phyloP scores from a whole-genome alignment of 2,113 vertebrate species.

The Actenoides hombroni region DNA sequence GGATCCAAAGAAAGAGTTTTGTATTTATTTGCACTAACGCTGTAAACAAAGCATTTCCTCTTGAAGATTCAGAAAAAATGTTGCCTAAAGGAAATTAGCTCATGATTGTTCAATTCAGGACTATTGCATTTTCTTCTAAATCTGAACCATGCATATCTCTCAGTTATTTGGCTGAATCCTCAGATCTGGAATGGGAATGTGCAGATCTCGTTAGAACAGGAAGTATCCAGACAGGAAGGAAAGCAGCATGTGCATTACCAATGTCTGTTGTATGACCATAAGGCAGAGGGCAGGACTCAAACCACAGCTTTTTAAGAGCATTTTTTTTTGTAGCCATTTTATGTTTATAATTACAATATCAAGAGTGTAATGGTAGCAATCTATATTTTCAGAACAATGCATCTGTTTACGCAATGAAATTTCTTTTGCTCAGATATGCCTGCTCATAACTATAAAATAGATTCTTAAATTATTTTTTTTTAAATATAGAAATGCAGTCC shows the following conservation, averaged over 20 bases:
- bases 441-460: background rate
- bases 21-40: background rate
- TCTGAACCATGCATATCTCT: background rate
- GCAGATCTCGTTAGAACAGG: background rate
- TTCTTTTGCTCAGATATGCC: background rate
- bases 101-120: background rate
- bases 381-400: background rate
- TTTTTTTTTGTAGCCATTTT: background rate
- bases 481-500: background rate
- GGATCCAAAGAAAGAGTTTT: background rate
- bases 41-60: background rate
- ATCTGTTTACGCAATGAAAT: background rate
- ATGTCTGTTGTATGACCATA: rapidly evolving
- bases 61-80: background rate
- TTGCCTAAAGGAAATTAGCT: background rate
- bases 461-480: background rate
- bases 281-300: background rate
- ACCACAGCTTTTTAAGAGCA: background rate
- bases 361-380: background rate
- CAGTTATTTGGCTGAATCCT: background rate
- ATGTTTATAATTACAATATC: background rate
- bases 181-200: background rate
- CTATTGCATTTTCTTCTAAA: background rate
- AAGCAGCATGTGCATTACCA: background rate
- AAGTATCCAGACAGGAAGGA: background rate